Percentiles rank a stretch among this genome's conserved stretches.
phyloP scores from a whole-genome alignment of 1,140 invertebrate species.

The Helicoverpa zea region DNA sequence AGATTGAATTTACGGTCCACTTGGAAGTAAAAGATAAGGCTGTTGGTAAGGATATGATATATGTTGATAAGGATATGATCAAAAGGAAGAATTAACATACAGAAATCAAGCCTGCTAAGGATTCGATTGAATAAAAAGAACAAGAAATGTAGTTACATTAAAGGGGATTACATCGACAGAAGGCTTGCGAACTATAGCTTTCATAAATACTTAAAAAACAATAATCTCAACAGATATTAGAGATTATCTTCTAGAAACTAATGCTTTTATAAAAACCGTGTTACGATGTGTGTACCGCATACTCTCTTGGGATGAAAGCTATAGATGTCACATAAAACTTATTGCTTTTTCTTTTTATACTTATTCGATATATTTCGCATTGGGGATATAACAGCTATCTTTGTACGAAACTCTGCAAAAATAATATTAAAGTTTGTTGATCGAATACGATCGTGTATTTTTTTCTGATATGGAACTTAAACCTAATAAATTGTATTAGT shows the following conservation, averaged over 20 bases:
- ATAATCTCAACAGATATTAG: too few species aligned
- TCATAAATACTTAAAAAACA: too few species aligned
- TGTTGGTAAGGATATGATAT: too few species aligned
- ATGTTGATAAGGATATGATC: too few species aligned
- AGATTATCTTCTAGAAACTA: neutral
- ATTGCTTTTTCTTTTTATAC: slow-evolving; percentile 9
- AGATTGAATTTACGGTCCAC: neutral
- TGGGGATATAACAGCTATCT: slow-evolving; percentile 3
- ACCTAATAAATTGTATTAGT: too few species aligned
- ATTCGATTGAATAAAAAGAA: too few species aligned
- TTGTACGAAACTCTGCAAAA: neutral
- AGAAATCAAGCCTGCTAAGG: too few species aligned
- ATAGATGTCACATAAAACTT: neutral
- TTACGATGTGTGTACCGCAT: neutral
- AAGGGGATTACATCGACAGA: too few species aligned
- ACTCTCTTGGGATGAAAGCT: neutral
- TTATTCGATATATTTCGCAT: slow-evolving; percentile 4
- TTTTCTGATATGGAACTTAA: neutral
- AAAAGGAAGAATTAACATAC: too few species aligned
- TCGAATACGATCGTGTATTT: slow-evolving; percentile 1
- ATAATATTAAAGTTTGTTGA: slow-evolving; percentile 11
- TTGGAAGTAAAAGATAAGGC: too few species aligned
- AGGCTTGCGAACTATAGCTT: too few species aligned
- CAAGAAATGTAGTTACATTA: too few species aligned
- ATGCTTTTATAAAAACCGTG: slow-evolving; percentile 1